A percentile compares a stretch with the other conserved stretches of the same genome.
Evolutionary conservation across 2,113 vertebrate species (phyloP).

Genomic region (Zosterops hypoxanthus): DNA sequence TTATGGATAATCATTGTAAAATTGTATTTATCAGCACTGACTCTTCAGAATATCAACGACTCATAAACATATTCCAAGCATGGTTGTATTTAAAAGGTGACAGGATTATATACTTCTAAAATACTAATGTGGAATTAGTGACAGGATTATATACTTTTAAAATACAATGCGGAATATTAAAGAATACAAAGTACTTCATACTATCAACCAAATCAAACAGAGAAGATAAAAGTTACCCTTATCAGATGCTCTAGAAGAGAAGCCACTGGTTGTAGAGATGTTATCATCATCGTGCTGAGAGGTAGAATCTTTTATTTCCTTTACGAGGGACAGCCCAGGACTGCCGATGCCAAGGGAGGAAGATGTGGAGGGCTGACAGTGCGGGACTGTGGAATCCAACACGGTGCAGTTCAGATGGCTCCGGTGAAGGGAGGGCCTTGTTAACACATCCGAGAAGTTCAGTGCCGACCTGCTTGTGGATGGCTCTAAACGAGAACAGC

Average conservation of each 20-base stretch:
- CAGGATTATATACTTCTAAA: not conserved
- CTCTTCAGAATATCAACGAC: not conserved
- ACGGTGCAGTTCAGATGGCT: constrained; percentile 87
- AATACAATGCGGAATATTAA: not conserved
- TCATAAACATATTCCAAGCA: not conserved
- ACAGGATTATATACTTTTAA: not conserved
- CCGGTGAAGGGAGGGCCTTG: constrained; percentile 92
- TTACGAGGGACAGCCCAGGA: constrained; percentile 89
- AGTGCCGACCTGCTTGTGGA: constrained; percentile 88
- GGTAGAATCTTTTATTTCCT: constrained; percentile 98
- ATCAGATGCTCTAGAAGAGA: constrained; percentile 97
- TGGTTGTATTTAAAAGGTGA: not conserved
- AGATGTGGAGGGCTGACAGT: constrained; percentile 91
- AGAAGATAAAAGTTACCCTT: constrained; percentile 82
- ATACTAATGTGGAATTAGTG: not conserved
- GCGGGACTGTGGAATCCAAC: constrained; percentile 81
- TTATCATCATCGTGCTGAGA: constrained; percentile 98
- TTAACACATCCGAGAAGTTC: constrained; percentile 89
- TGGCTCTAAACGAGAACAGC: constrained; percentile 78
- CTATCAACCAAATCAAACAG: not conserved
- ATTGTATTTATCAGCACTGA: not conserved
- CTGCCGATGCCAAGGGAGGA: constrained; percentile 82
- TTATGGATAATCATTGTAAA: not conserved
- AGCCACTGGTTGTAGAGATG: constrained; percentile 98
- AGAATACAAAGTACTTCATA: not conserved